phyloP scores from a whole-genome alignment of 64 coral and sea anemone species.

The Montipora efflorescens region DNA sequence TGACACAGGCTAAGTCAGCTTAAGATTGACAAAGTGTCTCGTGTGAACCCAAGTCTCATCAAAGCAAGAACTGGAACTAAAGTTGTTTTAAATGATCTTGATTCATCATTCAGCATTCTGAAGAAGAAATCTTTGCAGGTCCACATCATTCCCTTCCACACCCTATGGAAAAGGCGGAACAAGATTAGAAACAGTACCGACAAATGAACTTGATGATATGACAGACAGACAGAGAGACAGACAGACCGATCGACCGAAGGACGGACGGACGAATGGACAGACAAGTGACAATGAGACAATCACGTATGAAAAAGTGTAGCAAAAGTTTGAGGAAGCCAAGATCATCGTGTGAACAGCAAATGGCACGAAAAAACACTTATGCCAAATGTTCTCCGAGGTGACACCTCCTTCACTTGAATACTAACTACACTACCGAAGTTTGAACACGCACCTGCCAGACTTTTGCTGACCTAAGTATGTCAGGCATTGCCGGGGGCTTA shows the following conservation, averaged over 20 bases:
- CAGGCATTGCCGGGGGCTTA: not conserved
- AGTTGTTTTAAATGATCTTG: not conserved
- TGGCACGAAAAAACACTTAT: too few relatives aligned
- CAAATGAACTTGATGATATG: not conserved
- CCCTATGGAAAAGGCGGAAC: conserved; percentile 82
- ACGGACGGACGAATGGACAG: too few relatives aligned
- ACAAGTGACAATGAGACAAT: too few relatives aligned
- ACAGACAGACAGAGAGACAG: not conserved
- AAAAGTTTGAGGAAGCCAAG: not conserved
- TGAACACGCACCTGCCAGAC: not conserved
- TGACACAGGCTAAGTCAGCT: too few relatives aligned
- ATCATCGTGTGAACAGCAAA: not conserved
- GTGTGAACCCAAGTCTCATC: not conserved
- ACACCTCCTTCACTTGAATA: too few relatives aligned
- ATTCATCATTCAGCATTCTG: conserved; percentile 7
- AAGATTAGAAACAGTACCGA: conserved; percentile 62
- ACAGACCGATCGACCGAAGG: too few relatives aligned
- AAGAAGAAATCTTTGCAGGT: conserved; percentile 10
- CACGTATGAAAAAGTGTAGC: too few relatives aligned
- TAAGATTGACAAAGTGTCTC: not conserved
- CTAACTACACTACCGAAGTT: too few relatives aligned
- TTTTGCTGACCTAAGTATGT: too few relatives aligned
- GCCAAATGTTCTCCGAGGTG: not conserved
- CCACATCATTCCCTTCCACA: conserved; percentile 43
- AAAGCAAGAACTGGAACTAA: conserved; percentile 49